A percentile compares a stretch with the other conserved stretches of the same genome.
Evolutionary conservation across 1,140 invertebrate species (phyloP).

Genomic region (Cydia splendana): DNA sequence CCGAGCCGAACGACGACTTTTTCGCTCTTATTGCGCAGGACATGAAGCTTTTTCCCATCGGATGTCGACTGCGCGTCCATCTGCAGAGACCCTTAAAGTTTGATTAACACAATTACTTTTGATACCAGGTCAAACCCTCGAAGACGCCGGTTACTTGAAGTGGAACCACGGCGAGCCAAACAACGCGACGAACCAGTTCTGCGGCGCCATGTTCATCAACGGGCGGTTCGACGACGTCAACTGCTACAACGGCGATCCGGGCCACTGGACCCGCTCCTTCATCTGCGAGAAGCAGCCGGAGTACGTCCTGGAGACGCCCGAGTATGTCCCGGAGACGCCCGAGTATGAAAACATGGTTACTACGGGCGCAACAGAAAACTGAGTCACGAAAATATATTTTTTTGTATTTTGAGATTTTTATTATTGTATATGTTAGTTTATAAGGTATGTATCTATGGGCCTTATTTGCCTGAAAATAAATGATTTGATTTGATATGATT

Average conservation of each 20-base stretch:
- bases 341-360: background rate
- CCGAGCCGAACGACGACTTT: too few relatives aligned
- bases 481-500: too few relatives aligned
- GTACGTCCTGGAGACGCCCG: background rate
- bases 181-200: constrained; percentile 2
- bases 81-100: too few relatives aligned
- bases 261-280: background rate
- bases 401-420: too few relatives aligned
- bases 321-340: background rate
- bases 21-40: too few relatives aligned
- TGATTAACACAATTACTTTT: background rate
- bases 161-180: constrained; percentile 7
- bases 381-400: too few relatives aligned
- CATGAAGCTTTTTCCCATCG: too few relatives aligned
- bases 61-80: too few relatives aligned
- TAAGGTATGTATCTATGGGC: too few relatives aligned
- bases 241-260: background rate
- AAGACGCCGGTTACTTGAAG: background rate
- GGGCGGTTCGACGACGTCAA: background rate
- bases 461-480: too few relatives aligned
- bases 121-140: constrained; percentile 9
- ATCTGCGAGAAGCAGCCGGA: background rate
- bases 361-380: too few relatives aligned
- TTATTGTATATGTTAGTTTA: too few relatives aligned
- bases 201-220: background rate